phyloP scores from a whole-genome alignment of 2,113 vertebrate genomes.

The Cervus canadensis region DNA sequence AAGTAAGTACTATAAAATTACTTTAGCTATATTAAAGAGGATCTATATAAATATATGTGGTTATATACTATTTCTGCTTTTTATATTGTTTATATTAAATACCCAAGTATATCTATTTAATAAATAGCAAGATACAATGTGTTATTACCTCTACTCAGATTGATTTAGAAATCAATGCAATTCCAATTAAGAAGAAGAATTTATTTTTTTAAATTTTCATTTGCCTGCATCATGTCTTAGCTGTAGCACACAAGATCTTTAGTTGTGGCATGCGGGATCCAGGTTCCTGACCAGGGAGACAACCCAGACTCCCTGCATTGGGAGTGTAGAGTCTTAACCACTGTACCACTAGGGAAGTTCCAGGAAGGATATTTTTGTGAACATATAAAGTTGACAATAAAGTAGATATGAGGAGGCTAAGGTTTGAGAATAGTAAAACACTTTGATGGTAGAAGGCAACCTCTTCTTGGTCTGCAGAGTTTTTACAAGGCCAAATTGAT shows the following conservation, averaged over 20 bases:
- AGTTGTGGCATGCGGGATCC: not conserved
- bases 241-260: rapidly evolving
- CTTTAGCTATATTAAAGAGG: not conserved
- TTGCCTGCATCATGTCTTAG: not conserved
- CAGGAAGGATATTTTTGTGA: not conserved
- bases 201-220: not conserved
- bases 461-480: not conserved
- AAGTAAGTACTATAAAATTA: not conserved
- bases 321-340: not conserved
- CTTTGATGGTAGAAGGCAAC: not conserved
- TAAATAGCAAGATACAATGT: not conserved
- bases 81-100: not conserved
- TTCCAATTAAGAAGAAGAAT: not conserved
- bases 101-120: not conserved
- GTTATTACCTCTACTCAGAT: not conserved
- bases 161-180: not conserved
- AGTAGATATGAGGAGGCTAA: not conserved
- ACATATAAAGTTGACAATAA: not conserved
- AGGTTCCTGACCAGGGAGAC: not conserved
- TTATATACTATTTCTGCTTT: not conserved
- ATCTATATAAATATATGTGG: not conserved
- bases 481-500: not conserved
- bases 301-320: not conserved
- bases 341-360: not conserved
- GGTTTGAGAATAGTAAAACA: not conserved